Conservation (phyloP, 2,888 invertebrate genomes). For the Myopa testacea region DNA sequence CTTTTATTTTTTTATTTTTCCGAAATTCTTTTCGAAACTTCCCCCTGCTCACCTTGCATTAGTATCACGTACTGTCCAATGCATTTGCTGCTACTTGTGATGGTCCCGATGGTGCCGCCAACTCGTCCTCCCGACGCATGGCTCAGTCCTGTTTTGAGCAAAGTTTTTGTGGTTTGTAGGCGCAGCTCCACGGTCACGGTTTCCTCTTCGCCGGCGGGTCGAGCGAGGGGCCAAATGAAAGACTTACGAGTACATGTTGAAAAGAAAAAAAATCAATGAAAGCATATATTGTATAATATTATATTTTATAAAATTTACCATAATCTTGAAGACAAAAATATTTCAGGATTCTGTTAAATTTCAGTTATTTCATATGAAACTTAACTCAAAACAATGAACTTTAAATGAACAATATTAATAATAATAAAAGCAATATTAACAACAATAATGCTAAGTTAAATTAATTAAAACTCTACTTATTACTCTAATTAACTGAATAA, state of each 20-base stretch:
- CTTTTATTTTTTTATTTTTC: neutral
- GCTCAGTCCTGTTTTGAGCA: slow-evolving; percentile 56
- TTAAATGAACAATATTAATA: too few relatives aligned
- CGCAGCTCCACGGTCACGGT: slow-evolving; percentile 71
- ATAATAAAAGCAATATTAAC: too few relatives aligned
- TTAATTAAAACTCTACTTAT: too few relatives aligned
- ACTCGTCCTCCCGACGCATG: slow-evolving; percentile 53
- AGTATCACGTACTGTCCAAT: slow-evolving; percentile 61
- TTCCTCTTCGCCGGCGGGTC: slow-evolving; percentile 75
- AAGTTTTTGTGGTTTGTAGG: slow-evolving; percentile 61
- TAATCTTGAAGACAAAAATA: too few relatives aligned
- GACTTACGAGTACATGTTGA: slow-evolving; percentile 64
- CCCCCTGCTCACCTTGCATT: slow-evolving; percentile 60
- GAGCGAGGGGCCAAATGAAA: slow-evolving; percentile 78
- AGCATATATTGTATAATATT: too few relatives aligned
- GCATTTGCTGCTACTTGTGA: slow-evolving; percentile 62
- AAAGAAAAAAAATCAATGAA: neutral
- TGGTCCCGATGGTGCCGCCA: slow-evolving; percentile 55
- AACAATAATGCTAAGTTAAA: too few relatives aligned
- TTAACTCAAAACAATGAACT: too few relatives aligned
- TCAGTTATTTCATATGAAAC: too few relatives aligned
- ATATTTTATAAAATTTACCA: too few relatives aligned
- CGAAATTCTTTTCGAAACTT: neutral
- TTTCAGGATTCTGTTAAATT: too few relatives aligned
- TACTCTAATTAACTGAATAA: too few relatives aligned